A percentile compares a stretch with the other conserved stretches of the same genome.
These are phyloP conservation scores for Catocala nupta DNA, from an alignment of 2,888 invertebrate species.

Conservation along the genomic window DNA sequence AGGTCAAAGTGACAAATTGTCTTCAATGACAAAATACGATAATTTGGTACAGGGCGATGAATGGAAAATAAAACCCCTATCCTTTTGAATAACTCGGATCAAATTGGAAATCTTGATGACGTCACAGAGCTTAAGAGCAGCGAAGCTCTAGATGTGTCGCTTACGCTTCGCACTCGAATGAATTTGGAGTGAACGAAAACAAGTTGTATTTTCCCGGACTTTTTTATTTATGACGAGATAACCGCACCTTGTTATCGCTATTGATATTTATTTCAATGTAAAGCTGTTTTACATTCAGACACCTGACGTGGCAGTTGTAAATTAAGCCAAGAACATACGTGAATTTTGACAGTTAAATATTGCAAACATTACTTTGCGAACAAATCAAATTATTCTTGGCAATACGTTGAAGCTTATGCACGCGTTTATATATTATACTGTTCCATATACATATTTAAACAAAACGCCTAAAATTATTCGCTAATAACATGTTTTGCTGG, in stretches of 20 bases:
- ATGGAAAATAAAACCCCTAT: conserved; percentile 60
- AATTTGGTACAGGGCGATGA: conserved; percentile 56
- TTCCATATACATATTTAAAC: no score
- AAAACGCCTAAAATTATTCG: no score
- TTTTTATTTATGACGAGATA: conserved; percentile 46
- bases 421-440: no score
- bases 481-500: no score
- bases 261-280: conserved; percentile 33
- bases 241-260: conserved; percentile 26
- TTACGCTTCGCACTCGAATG: conserved; percentile 52
- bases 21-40: conserved; percentile 48
- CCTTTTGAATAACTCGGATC: conserved; percentile 56
- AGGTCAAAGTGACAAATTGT: conserved; percentile 39
- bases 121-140: conserved; percentile 55
- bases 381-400: no score
- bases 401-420: no score
- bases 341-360: no score
- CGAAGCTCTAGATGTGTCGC: conserved; percentile 52
- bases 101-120: conserved; percentile 65
- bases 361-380: no score
- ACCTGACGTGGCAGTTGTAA: conserved; percentile 16
- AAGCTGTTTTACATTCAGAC: conserved; percentile 25
- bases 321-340: background rate
- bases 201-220: conserved; percentile 34
- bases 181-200: conserved; percentile 47